A percentile compares a stretch with the other conserved stretches of the same genome.
Evolutionary conservation across 1,140 invertebrate species (phyloP).

Genomic region (Augochlora pura): DNA sequence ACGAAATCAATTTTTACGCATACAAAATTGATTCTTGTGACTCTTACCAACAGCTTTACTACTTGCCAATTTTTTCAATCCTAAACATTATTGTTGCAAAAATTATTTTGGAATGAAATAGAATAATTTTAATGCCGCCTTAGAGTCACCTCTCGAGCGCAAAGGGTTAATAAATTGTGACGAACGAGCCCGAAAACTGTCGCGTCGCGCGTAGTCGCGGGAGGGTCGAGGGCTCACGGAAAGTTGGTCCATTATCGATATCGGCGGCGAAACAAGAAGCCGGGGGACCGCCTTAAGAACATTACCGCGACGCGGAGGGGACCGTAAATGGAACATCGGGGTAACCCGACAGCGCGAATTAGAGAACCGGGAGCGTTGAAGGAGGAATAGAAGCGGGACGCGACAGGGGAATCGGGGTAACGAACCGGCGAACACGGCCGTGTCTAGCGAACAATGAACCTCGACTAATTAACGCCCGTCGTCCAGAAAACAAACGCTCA

Average conservation of each 20-base stretch:
- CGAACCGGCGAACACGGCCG: background rate
- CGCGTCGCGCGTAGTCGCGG: background rate
- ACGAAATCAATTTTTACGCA: too few relatives aligned
- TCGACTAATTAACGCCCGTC: conserved; percentile 18
- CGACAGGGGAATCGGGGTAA: background rate
- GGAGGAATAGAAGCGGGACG: background rate
- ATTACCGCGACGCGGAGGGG: background rate
- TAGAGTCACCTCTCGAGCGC: too few relatives aligned
- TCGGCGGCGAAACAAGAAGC: background rate
- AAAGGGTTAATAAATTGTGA: too few relatives aligned
- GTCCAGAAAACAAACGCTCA: background rate
- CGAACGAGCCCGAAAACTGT: background rate
- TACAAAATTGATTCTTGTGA: too few relatives aligned
- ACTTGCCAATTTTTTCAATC: too few relatives aligned
- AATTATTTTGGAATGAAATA: too few relatives aligned
- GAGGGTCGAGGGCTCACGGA: background rate
- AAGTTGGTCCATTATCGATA: background rate
- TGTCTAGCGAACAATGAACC: background rate
- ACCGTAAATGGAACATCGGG: conserved; percentile 1
- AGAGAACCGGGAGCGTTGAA: background rate
- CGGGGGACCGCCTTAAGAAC: background rate
- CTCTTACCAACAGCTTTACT: too few relatives aligned
- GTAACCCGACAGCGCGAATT: background rate
- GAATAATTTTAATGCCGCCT: too few relatives aligned
- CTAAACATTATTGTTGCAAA: too few relatives aligned